Percentiles rank a stretch among this genome's conserved stretches.
Conservation (phyloP, 2,113 vertebrate species). For the Archilochus colubris region DNA sequence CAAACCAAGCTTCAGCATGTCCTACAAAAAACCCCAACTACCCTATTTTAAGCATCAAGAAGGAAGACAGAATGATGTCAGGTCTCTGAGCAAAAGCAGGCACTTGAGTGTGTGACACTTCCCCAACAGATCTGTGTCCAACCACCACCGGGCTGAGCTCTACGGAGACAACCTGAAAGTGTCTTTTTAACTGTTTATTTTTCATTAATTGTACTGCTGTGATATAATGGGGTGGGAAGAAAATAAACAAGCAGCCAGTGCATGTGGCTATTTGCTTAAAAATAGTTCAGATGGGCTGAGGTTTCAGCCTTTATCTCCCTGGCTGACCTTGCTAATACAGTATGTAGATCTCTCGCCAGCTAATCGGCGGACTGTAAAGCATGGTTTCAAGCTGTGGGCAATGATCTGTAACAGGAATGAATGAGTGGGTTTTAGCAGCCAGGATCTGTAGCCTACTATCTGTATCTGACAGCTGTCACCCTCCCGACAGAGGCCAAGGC, state of each 20-base stretch:
- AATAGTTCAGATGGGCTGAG: constrained; percentile 73
- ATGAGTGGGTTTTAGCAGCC: constrained; percentile 85
- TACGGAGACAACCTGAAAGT: background rate
- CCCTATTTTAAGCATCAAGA: background rate
- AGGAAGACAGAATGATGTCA: background rate
- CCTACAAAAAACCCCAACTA: background rate
- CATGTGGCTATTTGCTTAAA: constrained; percentile 76
- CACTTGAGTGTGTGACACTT: background rate
- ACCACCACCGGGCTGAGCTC: background rate
- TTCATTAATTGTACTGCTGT: background rate
- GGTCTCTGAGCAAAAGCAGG: background rate
- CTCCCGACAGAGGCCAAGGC: constrained; percentile 81
- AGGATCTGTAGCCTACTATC: constrained; percentile 83
- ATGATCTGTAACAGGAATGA: constrained; percentile 85
- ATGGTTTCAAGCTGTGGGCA: constrained; percentile 83
- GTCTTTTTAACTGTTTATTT: background rate
- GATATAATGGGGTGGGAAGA: background rate
- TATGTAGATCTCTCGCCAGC: constrained; percentile 83
- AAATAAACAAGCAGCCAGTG: constrained; percentile 65
- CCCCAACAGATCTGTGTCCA: background rate
- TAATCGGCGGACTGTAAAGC: constrained; percentile 81
- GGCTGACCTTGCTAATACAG: constrained; percentile 84
- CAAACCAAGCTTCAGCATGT: background rate
- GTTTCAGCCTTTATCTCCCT: constrained; percentile 79
- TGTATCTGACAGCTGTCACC: constrained; percentile 86